Base-by-base conservation (phyloP, 1,140 invertebrate species). In the Leptoteleia sp. region DNA sequence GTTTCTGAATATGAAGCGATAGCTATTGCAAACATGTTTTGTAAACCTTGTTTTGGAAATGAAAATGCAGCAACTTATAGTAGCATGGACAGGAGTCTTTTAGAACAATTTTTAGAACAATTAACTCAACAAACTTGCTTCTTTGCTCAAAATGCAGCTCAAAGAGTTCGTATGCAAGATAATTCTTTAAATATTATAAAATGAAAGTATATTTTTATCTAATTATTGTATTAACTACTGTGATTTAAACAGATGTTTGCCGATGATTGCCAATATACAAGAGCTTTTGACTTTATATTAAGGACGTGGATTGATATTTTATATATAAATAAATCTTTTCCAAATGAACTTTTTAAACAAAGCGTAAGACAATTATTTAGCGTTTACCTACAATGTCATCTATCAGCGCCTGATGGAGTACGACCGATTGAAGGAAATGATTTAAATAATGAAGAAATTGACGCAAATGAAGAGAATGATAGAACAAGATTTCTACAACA, bases 211-310 rank as follows among this genome's bases (percentile, higher is more conserved):
- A n/a, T 29, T 29, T 29, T 29, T 4, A 29, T 29, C 6, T 7
- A 4, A 29, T 61, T 37, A 40, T 7, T 16, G n/a, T n/a, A n/a
- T n/a, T n/a, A n/a, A n/a, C n/a, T n/a, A n/a, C n/a, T n/a, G n/a
- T n/a, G n/a, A n/a, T 48, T 31, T 11, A 16, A 59, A 45, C 61
- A 91, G 90, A 77, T 87, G 12, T 87, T 82, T 76, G 88, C 91
- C 57, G 94, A 94, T 67, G 93, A 95, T 79, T 91, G 90, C 55
- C 86, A 94, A 59, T 95, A 93, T 86, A 92, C 92, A 86, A 95
- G 96, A 85, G 94, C 95, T 0, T 93, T 96, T 80, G 95, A 96
- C 75, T 92, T 93, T 70, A 93, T 96, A 82, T 88, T 97, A n/a
- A 93, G 94, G 82, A 93, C 93, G 0, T 97, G 96, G 96, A 90